Evolutionary conservation across 2,888 invertebrate species (phyloP), one percentile per base, ranked within the genome.

Genomic region (Osmoderma eremita): DNA sequence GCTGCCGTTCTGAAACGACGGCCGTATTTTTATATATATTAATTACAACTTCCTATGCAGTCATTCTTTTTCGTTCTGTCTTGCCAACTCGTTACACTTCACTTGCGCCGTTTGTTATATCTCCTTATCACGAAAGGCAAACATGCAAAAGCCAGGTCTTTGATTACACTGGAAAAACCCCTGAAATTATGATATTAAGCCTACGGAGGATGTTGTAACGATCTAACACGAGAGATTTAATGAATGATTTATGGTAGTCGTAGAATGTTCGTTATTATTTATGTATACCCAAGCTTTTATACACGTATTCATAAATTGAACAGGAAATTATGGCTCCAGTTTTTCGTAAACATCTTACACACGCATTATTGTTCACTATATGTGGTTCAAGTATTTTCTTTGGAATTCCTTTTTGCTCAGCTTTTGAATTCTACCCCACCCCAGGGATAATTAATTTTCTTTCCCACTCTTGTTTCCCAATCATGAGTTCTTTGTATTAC

Each of bases 31-130:
- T 61, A 41, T 58, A 30, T 45, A 48, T 61, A 61, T 61, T 61
- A 61, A 61, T 61, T 61, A 61, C 45, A 61, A 61, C 58, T 61
- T 61, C 58, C 58, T 61, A 61, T 61, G 58, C 30, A 61, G 30
- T 51, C 45, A 15, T 17, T 17, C 41, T 18, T 61, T 61, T 61
- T 61, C 18, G 48, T 61, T 61, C 15, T 45, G 17, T 48, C 45
- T 61, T 61, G 36, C 48, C 58, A 36, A 61, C 58, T 61, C 58
- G 45, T 30, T 30, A 61, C 58, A 48, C 58, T 61, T 61, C 58
- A 48, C 58, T 61, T 61, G 30, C 30, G 30, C 36, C 36, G 58
- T 45, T 61, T 30, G 45, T 61, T 61, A 61, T 45, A 48, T 48
- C 42, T 45, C 17, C 36, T 61, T 61, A 61, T 61, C 58, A 61